phyloP scores from a whole-genome alignment of 2,888 invertebrate genomes.

The Eupithecia exiguata region DNA sequence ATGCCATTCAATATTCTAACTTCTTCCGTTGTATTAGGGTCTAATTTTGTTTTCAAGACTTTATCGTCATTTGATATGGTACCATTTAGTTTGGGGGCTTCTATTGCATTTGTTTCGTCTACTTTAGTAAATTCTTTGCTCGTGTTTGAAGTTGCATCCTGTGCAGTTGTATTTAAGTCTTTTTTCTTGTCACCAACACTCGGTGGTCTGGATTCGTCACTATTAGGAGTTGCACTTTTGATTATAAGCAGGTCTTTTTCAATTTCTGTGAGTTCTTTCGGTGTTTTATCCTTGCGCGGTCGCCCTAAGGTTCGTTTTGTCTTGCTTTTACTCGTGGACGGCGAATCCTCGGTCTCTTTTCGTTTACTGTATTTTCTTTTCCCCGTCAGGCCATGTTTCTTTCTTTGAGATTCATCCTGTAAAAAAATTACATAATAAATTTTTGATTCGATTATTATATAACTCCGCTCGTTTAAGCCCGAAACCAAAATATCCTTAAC shows the following conservation, averaged over 20 bases:
- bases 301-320: constrained; percentile 60
- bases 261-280: constrained; percentile 71
- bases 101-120: neutral
- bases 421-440: neutral
- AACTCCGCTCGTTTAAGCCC: too few species aligned
- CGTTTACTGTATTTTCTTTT: constrained; percentile 72
- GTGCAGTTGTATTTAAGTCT: constrained; percentile 7
- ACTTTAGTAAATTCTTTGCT: neutral
- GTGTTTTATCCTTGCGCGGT: constrained; percentile 55
- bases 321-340: constrained; percentile 57
- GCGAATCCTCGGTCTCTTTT: constrained; percentile 65
- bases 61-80: neutral
- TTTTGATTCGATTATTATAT: neutral
- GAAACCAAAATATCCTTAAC: too few species aligned
- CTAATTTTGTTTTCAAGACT: constrained; percentile 21
- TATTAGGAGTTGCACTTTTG: constrained; percentile 70
- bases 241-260: constrained; percentile 77
- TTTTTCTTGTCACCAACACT: constrained; percentile 44
- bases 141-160: constrained; percentile 3
- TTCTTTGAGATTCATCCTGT: constrained; percentile 73
- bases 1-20: constrained; percentile 17
- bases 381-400: constrained; percentile 55
- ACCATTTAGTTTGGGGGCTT: neutral
- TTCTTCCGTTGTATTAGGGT: constrained; percentile 17
- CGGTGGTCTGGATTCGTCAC: constrained; percentile 62